Evolutionary conservation across 2,888 invertebrate species (phyloP).

Genomic region (Cenopis cana): DNA sequence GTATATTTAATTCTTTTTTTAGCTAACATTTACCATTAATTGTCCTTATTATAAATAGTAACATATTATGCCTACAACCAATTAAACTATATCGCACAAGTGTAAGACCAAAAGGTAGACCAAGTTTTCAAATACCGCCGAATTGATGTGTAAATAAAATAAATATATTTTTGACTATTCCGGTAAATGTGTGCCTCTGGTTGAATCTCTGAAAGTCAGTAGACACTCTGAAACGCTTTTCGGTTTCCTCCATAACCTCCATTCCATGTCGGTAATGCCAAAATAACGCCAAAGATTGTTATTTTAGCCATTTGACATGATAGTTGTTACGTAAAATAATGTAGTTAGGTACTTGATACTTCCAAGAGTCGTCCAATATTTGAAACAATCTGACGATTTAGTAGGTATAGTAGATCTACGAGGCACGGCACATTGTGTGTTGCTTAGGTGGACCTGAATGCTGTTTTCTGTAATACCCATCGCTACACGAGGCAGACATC

Average conservation of each 20-base stretch:
- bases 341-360: background rate
- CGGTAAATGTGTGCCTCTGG: constrained; percentile 42
- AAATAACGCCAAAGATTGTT: background rate
- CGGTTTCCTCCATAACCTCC: too few relatives aligned
- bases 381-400: background rate
- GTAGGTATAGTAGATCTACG: background rate
- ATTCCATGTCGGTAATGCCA: background rate
- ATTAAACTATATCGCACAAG: constrained; percentile 66
- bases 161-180: constrained; percentile 61
- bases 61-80: constrained; percentile 47
- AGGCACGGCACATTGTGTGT: background rate
- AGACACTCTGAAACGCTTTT: background rate
- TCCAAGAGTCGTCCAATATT: background rate
- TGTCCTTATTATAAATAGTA: background rate
- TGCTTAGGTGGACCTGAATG: too few relatives aligned
- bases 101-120: constrained; percentile 70
- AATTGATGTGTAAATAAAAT: constrained; percentile 45
- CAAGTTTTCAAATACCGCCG: constrained; percentile 59
- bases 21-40: too few relatives aligned
- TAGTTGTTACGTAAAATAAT: background rate
- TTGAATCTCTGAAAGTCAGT: background rate
- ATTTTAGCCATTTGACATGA: background rate
- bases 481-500: background rate
- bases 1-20: too few relatives aligned
- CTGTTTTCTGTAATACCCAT: too few relatives aligned